Base-by-base conservation (phyloP, 2,888 invertebrate genomes). In the Priapulus caudatus region DNA sequence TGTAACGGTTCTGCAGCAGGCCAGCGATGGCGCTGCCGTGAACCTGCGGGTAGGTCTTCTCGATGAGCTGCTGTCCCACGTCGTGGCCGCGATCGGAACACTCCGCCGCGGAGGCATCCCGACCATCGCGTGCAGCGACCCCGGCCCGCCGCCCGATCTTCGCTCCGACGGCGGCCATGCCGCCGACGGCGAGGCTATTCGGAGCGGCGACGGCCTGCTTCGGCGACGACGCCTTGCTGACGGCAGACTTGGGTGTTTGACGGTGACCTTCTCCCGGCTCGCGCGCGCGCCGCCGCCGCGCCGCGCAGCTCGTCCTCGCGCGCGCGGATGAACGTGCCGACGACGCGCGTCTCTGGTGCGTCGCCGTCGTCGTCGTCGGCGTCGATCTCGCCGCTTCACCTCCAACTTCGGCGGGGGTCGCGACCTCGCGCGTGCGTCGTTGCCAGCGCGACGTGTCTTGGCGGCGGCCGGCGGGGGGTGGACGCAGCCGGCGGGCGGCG, bases 141-240 rank as follows among this genome's bases (percentile, higher is more conserved):
- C 10, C n/a, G n/a, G n/a, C 10, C 33, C 33, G n/a, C 33, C n/a
- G 33, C 10, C 10, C 33, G n/a, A 33, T 33, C 10, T 10, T n/a
- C n/a, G 33, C 10, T n/a, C n/a, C 10, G n/a, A 10, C n/a, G n/a
- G 33, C 33, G 10, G 33, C 33, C n/a, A n/a, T 33, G 33, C 10
- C 10, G 10, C 10, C 10, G 10, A 33, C 10, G 10, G 10, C 33
- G n/a, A 33, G 10, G 33, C 33, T 33, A n/a, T n/a, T 10, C 10
- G 33, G 33, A 33, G 33, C 33, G 10, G 33, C 33, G n/a, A 33
- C 33, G n/a, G 33, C 33, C n/a, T 33, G 33, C 33, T 33, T 33
- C 33, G 33, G 33, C 33, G 33, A 33, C 33, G 33, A 33, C 33
- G 33, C 33, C 10, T 10, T 33, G 33, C 10, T 33, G 10, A 33